phyloP scores from a whole-genome alignment of 2,888 invertebrate genomes.

The Troides aeacus region DNA sequence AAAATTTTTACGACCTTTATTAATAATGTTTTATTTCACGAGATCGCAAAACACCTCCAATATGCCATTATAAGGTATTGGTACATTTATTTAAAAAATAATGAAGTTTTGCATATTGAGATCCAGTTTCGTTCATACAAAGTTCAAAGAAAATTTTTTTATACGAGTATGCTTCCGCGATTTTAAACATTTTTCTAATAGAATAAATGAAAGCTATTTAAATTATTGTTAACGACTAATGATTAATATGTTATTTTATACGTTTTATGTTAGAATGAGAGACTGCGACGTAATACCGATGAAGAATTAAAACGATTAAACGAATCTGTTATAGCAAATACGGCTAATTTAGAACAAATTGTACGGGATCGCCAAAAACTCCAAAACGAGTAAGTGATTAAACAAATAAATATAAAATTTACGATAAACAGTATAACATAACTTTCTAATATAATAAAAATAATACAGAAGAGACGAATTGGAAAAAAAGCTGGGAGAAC shows the following conservation, averaged over 20 bases:
- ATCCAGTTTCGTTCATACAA: too few species aligned
- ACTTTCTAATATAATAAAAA: neutral
- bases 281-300: slow-evolving; percentile 57
- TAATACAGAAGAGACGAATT: slow-evolving; percentile 62
- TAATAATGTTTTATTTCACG: too few species aligned
- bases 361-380: slow-evolving; percentile 60
- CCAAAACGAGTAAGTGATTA: slow-evolving; percentile 57
- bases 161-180: too few species aligned
- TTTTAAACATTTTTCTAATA: neutral
- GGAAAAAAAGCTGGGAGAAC: slow-evolving; percentile 53
- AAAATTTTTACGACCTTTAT: too few species aligned
- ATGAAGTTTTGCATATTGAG: too few species aligned
- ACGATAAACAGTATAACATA: neutral
- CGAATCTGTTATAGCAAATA: slow-evolving; percentile 60
- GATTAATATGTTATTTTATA: neutral
- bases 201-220: neutral
- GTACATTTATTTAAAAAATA: too few species aligned
- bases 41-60: too few species aligned
- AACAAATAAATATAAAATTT: neutral
- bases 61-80: too few species aligned
- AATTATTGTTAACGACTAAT: neutral
- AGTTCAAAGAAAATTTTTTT: too few species aligned
- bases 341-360: slow-evolving; percentile 60
- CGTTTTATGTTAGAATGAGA: slow-evolving; percentile 50
- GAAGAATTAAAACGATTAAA: slow-evolving; percentile 58